Conservation (phyloP, 2,113 vertebrate genomes). For the Mastomys coucha region DNA sequence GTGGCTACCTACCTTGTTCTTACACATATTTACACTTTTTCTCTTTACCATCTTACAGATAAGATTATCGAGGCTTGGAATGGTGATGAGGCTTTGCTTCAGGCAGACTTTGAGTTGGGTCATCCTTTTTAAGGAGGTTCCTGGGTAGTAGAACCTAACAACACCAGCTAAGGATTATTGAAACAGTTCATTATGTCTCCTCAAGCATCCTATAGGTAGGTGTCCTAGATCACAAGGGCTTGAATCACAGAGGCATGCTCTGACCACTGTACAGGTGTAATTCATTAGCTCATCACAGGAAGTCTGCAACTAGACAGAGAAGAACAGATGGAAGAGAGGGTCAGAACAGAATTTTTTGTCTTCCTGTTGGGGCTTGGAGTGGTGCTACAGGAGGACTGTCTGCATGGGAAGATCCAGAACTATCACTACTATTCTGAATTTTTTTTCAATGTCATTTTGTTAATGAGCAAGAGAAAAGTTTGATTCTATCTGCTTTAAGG, state of each 20-base stretch:
- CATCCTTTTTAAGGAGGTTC: not conserved
- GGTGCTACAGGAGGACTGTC: not conserved
- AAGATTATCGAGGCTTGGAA: not conserved
- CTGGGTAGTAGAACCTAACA: slow-evolving; percentile 1
- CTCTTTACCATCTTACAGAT: not conserved
- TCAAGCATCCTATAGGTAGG: not conserved
- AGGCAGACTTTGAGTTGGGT: not conserved
- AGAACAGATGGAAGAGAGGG: not conserved
- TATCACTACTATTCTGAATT: slow-evolving; percentile 1
- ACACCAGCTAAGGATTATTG: not conserved
- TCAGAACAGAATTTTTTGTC: not conserved
- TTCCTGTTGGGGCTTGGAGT: not conserved
- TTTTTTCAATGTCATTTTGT: slow-evolving; percentile 33
- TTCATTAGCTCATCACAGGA: not conserved
- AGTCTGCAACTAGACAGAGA: not conserved
- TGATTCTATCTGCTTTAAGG: slow-evolving; percentile 14
- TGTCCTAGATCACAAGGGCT: not conserved
- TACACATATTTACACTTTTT: not conserved
- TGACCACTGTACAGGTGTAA: not conserved
- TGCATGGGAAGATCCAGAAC: not conserved
- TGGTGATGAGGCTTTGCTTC: not conserved
- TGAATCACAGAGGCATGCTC: not conserved
- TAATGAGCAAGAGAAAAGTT: not conserved
- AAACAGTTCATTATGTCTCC: not conserved
- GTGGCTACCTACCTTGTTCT: not conserved